Conservation (phyloP, 2,113 vertebrate species). For the Brachyistius frenatus region DNA sequence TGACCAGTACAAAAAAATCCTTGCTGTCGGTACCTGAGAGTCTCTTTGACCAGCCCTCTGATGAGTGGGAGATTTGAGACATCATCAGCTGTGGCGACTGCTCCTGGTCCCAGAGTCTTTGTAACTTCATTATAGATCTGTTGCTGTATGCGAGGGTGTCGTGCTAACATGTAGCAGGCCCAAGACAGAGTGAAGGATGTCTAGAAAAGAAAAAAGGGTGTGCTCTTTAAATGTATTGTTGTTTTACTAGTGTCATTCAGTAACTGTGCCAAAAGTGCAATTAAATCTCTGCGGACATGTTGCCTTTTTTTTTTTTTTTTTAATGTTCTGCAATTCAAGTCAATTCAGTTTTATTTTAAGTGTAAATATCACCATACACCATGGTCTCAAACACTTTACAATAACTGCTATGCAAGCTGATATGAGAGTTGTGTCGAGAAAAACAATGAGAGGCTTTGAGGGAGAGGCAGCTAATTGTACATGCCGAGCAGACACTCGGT, state of each 20-base stretch:
- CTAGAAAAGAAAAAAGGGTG: constrained; percentile 68
- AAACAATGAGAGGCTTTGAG: constrained; percentile 18
- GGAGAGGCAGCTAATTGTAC: constrained; percentile 26
- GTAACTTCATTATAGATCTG: constrained; percentile 86
- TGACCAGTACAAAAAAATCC: neutral
- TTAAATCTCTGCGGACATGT: neutral
- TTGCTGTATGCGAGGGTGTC: constrained; percentile 87
- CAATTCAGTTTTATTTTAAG: no score
- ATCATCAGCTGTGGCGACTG: constrained; percentile 85
- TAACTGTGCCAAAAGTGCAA: no score
- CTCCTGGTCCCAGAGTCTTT: constrained; percentile 80
- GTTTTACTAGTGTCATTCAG: no score
- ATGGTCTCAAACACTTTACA: no score
- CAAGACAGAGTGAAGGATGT: constrained; percentile 93
- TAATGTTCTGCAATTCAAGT: constrained; percentile 7
- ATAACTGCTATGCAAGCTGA: constrained; percentile 14
- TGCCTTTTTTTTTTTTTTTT: neutral
- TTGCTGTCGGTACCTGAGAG: constrained; percentile 84
- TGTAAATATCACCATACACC: no score
- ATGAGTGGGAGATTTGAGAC: constrained; percentile 87
- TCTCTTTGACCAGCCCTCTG: constrained; percentile 93
- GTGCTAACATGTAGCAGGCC: constrained; percentile 90
- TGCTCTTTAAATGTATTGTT: neutral
- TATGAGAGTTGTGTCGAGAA: constrained; percentile 42
- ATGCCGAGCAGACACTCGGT: constrained; percentile 20